phyloP scores from a whole-genome alignment of 2,797 vertebrate species.

The Tokudaia tokunoshimensis region DNA sequence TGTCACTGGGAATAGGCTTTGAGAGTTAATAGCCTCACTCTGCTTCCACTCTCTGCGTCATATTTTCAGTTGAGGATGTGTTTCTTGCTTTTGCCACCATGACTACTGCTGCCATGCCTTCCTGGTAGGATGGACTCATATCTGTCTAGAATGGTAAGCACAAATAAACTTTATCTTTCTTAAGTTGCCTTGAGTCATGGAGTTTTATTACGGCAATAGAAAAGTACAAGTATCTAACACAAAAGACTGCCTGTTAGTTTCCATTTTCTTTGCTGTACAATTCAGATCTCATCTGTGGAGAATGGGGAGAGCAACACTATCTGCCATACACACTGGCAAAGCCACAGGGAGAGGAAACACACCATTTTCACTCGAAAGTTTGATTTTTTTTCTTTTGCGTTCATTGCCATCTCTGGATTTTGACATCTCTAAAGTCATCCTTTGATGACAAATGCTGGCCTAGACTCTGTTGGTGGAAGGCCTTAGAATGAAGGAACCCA shows the following conservation, averaged over 20 bases:
- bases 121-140: neutral
- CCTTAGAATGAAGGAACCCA: neutral
- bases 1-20: neutral
- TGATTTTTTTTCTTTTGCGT: constrained; percentile 52
- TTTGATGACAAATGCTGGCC: neutral
- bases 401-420: neutral
- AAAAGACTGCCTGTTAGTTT: neutral
- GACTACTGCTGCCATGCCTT: neutral
- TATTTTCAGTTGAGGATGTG: neutral
- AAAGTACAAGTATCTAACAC: neutral
- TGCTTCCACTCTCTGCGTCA: neutral
- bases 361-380: neutral
- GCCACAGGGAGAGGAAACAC: neutral
- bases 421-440: constrained; percentile 43
- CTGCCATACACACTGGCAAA: neutral
- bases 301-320: neutral
- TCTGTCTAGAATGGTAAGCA: neutral
- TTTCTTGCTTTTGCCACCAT: neutral
- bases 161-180: neutral
- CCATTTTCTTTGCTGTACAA: neutral
- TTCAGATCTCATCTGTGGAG: neutral
- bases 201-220: neutral
- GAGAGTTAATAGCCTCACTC: neutral
- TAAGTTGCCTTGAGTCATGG: neutral
- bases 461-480: neutral